These are phyloP conservation scores for Anolis apletophallus DNA, from an alignment of 2,797 vertebrate species.

Conservation along the genomic window DNA sequence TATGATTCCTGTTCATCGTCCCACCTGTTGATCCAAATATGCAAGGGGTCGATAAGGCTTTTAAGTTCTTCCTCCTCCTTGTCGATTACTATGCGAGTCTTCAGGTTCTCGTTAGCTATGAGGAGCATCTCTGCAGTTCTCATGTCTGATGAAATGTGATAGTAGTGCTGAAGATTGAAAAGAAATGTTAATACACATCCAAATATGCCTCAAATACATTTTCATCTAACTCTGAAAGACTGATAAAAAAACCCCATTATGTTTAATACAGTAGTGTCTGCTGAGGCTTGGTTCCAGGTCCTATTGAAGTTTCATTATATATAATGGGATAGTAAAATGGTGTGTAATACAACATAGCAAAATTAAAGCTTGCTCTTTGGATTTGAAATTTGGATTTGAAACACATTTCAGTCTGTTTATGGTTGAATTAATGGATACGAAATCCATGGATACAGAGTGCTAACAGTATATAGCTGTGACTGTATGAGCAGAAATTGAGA, in stretches of 20 bases:
- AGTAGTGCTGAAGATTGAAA: conserved; percentile 83
- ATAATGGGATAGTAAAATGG: too few species aligned
- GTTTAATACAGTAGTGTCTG: too few species aligned
- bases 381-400: too few species aligned
- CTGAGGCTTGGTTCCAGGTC: too few species aligned
- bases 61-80: conserved; percentile 74
- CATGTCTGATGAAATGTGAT: conserved; percentile 83
- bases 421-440: too few species aligned
- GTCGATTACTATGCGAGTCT: conserved; percentile 63
- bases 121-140: conserved; percentile 78
- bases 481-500: conserved; percentile 5
- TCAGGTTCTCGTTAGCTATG: conserved; percentile 87
- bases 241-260: too few species aligned
- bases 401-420: too few species aligned
- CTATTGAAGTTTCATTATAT: too few species aligned
- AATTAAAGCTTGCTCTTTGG: too few species aligned
- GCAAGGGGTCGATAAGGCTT: conserved; percentile 76
- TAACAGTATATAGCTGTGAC: background rate
- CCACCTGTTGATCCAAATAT: conserved; percentile 92
- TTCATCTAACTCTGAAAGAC: conserved; percentile 20
- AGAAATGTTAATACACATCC: conserved; percentile 20
- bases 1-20: conserved; percentile 22
- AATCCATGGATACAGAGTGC: too few species aligned
- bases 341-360: too few species aligned
- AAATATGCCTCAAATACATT: conserved; percentile 19